These are phyloP conservation scores for Drosophila emarginata DNA, from an alignment of 2,888 invertebrate species.

Conservation along the genomic window DNA sequence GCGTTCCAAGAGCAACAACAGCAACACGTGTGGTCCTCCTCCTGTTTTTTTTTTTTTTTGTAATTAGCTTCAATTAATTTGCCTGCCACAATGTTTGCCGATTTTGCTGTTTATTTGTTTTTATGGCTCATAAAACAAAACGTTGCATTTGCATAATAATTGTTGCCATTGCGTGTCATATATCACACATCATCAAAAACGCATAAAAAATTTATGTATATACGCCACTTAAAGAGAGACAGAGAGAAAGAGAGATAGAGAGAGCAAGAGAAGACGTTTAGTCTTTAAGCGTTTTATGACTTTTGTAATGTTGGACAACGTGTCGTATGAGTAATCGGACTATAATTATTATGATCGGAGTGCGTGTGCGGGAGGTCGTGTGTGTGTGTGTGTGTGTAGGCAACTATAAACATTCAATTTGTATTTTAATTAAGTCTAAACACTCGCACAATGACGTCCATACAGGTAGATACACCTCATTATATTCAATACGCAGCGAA, in stretches of 20 bases:
- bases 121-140: conserved; percentile 62
- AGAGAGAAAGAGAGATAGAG: not conserved
- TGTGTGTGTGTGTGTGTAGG: conserved; percentile 12
- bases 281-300: conserved; percentile 50
- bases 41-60: conserved; percentile 27
- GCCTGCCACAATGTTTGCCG: conserved; percentile 36
- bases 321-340: conserved; percentile 44
- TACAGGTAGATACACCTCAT: not conserved
- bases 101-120: conserved; percentile 20
- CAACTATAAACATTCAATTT: not conserved
- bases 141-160: conserved; percentile 58
- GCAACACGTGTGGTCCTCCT: conserved; percentile 42
- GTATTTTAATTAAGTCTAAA: not conserved
- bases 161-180: conserved; percentile 64
- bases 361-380: not conserved
- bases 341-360: conserved; percentile 10
- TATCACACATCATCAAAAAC: conserved; percentile 70
- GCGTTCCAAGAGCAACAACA: conserved; percentile 40
- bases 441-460: conserved; percentile 7
- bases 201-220: conserved; percentile 43
- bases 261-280: conserved; percentile 43
- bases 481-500: not conserved
- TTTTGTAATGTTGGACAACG: conserved; percentile 48
- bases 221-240: not conserved
- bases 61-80: conserved; percentile 74